phyloP scores from a whole-genome alignment of 2,797 vertebrate genomes.

The Taenioides sp. region DNA sequence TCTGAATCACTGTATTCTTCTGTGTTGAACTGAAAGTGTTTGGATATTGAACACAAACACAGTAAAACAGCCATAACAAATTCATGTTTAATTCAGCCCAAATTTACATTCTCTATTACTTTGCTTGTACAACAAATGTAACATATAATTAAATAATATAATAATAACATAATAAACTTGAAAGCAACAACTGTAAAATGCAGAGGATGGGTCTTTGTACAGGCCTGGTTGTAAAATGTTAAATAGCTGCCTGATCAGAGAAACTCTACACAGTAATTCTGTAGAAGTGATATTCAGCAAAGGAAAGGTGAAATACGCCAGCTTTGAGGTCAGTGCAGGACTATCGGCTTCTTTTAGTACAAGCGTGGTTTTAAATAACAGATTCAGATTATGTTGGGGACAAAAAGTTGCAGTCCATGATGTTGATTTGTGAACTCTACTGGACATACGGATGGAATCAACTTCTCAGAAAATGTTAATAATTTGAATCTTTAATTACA shows the following conservation, averaged over 20 bases:
- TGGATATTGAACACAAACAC: neutral
- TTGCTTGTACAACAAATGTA: neutral
- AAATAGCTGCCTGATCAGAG: neutral
- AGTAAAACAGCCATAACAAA: neutral
- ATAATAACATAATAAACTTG: neutral
- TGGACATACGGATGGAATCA: neutral
- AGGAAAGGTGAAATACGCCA: slow-evolving; percentile 31
- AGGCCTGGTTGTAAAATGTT: neutral
- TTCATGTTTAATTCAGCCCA: slow-evolving; percentile 3
- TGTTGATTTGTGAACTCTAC: neutral
- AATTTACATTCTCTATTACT: slow-evolving; percentile 7
- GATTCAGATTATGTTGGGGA: neutral
- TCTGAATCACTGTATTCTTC: neutral
- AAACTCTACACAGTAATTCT: neutral
- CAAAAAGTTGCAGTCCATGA: neutral
- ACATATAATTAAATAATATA: neutral
- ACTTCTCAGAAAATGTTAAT: neutral
- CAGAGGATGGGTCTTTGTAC: neutral
- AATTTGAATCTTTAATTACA: neutral
- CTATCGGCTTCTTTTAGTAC: slow-evolving; percentile 11
- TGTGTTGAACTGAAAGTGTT: neutral
- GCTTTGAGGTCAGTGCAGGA: slow-evolving; percentile 36
- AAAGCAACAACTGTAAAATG: neutral
- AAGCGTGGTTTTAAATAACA: neutral
- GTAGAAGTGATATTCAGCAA: slow-evolving; percentile 26